A percentile compares a stretch with the other conserved stretches of the same genome.
Evolutionary conservation across 2,888 invertebrate species (phyloP).

Genomic region (Chaetogeoica ovagalla): DNA sequence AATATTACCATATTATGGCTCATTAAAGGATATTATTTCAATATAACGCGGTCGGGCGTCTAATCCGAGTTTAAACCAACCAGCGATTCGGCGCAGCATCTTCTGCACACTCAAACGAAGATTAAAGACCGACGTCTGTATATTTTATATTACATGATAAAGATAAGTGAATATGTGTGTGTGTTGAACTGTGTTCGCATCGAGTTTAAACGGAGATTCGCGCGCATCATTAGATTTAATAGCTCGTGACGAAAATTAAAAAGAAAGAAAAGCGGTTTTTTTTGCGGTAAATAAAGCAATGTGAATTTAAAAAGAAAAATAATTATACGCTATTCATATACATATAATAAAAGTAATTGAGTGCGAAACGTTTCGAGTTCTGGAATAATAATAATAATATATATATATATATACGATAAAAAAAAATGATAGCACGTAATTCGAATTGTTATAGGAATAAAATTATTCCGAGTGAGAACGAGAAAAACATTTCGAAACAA

Average conservation of each 20-base stretch:
- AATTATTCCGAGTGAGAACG: background rate
- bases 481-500: background rate
- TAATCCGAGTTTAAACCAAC: slow-evolving; percentile 31
- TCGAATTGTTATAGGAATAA: background rate
- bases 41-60: slow-evolving; percentile 3
- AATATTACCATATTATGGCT: slow-evolving; percentile 25
- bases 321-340: background rate
- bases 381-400: background rate
- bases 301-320: background rate
- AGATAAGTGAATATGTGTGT: slow-evolving; percentile 5
- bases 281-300: background rate
- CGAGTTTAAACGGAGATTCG: background rate
- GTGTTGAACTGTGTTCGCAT: background rate
- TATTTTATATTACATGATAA: background rate
- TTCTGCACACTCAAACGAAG: slow-evolving; percentile 18
- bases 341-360: background rate
- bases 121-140: slow-evolving; percentile 32
- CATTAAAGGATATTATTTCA: slow-evolving; percentile 42
- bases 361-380: background rate
- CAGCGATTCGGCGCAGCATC: slow-evolving; percentile 2
- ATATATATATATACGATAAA: background rate
- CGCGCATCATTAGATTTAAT: slow-evolving; percentile 30
- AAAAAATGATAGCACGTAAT: background rate
- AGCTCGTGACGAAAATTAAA: slow-evolving; percentile 14
- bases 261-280: background rate